Base-by-base conservation (phyloP, 2,797 vertebrate genomes). In the Tamandua tetradactyla region DNA sequence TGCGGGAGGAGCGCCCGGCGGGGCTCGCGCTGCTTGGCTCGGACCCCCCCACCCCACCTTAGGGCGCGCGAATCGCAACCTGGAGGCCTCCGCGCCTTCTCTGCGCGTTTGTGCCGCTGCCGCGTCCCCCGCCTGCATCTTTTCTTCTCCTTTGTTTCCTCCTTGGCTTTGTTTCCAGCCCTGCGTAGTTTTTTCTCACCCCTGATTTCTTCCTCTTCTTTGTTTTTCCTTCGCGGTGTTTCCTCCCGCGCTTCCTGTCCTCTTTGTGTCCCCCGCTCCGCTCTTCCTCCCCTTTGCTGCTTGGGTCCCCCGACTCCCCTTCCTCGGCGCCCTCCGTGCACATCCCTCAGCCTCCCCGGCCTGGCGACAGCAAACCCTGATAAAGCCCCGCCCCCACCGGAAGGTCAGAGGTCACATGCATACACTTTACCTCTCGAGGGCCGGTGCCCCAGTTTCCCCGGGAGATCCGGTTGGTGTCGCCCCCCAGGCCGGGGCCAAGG, bases 371-470 rank as follows among this genome's bases (percentile, higher is more conserved):
- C 86, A 91, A 79, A 32, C 75, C 80, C 44, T 37, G 89, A 66
- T 86, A 78, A 83, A 75, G 84, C 55, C 64, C 78, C 47, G 94
- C 55, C 71, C 72, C 81, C 35, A 1, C 84, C 7, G 59, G 80
- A 89, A 93, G 94, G 96, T 92, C 94, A 89, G 72, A 89, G 94
- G 82, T 95, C 61, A 91, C 83, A 82, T 78, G 44, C 47, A 27
- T 62, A 72, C 69, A 83, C 35, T 74, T 64, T 90, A 86, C 57
- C 47, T 91, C 95, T 83, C 20, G 1, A 49, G 86, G 83, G 35
- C 57, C 32, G 2, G 71, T 52, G 5, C 52, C 1, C 75, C 61
- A 40, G 35, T n/a, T 37, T n/a, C 71, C 92, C 66, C 27, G 15
- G 13, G 69, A 79, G 57, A 92, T 57, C 35, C 7, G 17, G 59